A percentile compares a stretch with the other conserved stretches of the same genome.
Evolutionary conservation across 2,888 invertebrate genomes (phyloP).

Genomic region (Entomobrya proxima): DNA sequence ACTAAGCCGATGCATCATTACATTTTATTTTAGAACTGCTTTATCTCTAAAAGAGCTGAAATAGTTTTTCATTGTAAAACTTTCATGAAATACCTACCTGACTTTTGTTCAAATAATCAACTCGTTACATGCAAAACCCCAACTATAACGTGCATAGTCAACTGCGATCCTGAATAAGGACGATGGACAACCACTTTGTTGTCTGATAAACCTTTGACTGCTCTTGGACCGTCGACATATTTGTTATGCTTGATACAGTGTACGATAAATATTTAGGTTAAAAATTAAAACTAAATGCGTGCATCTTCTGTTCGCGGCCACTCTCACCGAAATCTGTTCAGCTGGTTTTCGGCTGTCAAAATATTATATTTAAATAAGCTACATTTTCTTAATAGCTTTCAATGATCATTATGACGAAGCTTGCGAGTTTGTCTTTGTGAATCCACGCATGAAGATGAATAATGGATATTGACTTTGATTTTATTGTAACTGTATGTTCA

Average conservation of each 20-base stretch:
- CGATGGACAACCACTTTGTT: conserved; percentile 62
- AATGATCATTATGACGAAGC: conserved; percentile 38
- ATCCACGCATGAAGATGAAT: not conserved
- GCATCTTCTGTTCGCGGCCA: not conserved
- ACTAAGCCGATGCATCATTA: too few relatives aligned
- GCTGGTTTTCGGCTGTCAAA: conserved; percentile 40
- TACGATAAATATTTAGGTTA: conserved; percentile 61
- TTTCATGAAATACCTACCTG: too few relatives aligned
- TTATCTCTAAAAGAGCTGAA: too few relatives aligned
- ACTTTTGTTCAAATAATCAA: too few relatives aligned
- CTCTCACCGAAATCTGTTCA: not conserved
- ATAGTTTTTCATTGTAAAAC: too few relatives aligned
- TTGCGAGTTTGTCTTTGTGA: conserved; percentile 43
- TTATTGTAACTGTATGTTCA: not conserved
- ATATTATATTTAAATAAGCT: conserved; percentile 55
- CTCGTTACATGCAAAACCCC: not conserved
- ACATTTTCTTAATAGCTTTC: conserved; percentile 54
- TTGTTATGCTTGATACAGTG: conserved; percentile 57
- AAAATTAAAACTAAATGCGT: conserved; percentile 9
- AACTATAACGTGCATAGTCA: not conserved
- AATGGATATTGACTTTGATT: conserved; percentile 48
- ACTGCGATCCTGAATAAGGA: conserved; percentile 34
- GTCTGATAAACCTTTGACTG: conserved; percentile 51
- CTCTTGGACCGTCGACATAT: conserved; percentile 45
- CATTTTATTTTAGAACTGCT: too few relatives aligned